These are phyloP conservation scores for Toxonevra muliebris DNA, from an alignment of 2,888 invertebrate genomes.

Conservation along the genomic window DNA sequence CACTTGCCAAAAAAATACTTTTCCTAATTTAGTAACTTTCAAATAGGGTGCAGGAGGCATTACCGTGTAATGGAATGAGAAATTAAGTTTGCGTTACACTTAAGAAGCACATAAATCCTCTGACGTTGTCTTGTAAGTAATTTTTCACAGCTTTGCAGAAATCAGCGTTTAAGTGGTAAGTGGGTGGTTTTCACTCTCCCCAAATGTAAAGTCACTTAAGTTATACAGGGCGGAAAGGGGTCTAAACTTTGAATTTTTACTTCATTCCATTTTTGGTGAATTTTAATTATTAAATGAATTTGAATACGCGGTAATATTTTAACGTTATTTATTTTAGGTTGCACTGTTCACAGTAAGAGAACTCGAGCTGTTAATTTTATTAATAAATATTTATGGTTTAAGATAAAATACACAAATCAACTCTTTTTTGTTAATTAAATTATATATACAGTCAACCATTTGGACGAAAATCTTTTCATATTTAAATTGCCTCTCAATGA, in stretches of 20 bases:
- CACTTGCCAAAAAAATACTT: slow-evolving; percentile 42
- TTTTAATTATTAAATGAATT: slow-evolving; percentile 56
- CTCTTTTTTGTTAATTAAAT: slow-evolving; percentile 23
- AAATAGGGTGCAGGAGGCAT: too few species aligned
- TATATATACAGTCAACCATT: slow-evolving; percentile 6
- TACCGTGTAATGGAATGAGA: neutral
- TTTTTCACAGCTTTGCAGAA: neutral
- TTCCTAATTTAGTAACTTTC: too few species aligned
- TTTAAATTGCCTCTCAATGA: neutral
- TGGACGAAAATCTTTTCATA: neutral
- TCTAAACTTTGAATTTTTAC: neutral
- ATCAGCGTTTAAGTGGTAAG: slow-evolving; percentile 12
- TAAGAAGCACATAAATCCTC: too few species aligned
- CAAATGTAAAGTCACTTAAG: neutral
- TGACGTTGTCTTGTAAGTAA: too few species aligned
- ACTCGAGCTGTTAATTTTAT: slow-evolving; percentile 60
- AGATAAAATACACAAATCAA: slow-evolving; percentile 13
- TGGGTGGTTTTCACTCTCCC: neutral
- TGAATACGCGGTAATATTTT: slow-evolving; percentile 46
- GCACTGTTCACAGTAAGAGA: slow-evolving; percentile 41
- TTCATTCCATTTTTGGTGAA: slow-evolving; percentile 41
- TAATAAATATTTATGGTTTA: slow-evolving; percentile 60
- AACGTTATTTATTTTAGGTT: slow-evolving; percentile 44
- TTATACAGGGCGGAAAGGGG: slow-evolving; percentile 18
- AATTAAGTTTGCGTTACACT: too few species aligned